Percentiles rank a stretch among this genome's conserved stretches.
Conservation (phyloP, 1,140 invertebrate species). For the Saccostrea echinata region DNA sequence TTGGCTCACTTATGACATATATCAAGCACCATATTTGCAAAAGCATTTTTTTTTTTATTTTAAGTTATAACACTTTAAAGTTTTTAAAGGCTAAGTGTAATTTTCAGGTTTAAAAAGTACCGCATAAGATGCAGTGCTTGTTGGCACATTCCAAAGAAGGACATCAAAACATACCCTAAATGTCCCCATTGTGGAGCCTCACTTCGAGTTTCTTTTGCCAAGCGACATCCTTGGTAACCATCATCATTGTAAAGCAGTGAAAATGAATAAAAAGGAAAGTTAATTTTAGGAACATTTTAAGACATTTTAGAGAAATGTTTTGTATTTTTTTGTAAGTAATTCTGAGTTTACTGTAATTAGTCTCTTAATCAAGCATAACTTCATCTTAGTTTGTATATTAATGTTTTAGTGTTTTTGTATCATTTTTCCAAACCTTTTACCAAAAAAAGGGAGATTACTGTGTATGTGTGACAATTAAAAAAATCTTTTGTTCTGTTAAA, state of each 20-base stretch:
- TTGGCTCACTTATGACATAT: too few relatives aligned
- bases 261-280: not conserved
- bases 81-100: too few relatives aligned
- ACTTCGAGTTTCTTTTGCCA: conserved; percentile 60
- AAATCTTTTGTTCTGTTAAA: not conserved
- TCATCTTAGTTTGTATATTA: not conserved
- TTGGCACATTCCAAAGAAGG: conserved; percentile 79
- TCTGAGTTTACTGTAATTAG: not conserved
- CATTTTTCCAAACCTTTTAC: not conserved
- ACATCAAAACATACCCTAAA: conserved; percentile 72
- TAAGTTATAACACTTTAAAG: too few relatives aligned
- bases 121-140: conserved; percentile 75
- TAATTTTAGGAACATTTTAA: conserved; percentile 25
- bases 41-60: too few relatives aligned
- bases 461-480: not conserved
- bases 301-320: not conserved
- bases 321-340: not conserved
- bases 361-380: not conserved
- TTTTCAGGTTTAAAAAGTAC: conserved; percentile 79
- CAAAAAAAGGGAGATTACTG: not conserved
- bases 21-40: too few relatives aligned
- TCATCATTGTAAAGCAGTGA: not conserved
- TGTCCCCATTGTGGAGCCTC: conserved; percentile 73
- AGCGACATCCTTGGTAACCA: conserved; percentile 25
- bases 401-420: not conserved